Percentiles rank a stretch among this genome's conserved stretches.
Conservation (phyloP, 1,140 invertebrate species). For the Scylla paramamosain region DNA sequence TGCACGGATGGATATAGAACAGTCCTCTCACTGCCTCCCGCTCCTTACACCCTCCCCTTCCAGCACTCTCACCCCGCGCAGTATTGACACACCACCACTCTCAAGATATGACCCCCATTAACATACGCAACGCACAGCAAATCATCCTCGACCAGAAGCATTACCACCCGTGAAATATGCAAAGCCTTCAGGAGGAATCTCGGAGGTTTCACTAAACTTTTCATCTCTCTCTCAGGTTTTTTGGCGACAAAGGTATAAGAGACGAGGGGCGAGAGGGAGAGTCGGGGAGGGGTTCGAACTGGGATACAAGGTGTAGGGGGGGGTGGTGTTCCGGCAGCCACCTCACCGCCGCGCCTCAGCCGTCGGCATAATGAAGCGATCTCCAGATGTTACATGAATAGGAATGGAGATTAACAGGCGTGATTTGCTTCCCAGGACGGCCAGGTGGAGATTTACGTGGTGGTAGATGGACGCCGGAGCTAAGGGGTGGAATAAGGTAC, state of each 20-base stretch:
- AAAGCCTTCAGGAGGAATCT: conserved; percentile 39
- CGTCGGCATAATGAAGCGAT: conserved; percentile 37
- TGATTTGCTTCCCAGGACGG: conserved; percentile 36
- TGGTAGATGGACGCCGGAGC: not conserved
- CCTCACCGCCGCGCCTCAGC: not conserved
- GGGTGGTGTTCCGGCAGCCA: too few species aligned
- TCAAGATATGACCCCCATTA: conserved; percentile 39
- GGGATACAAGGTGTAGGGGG: too few species aligned
- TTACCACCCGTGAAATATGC: conserved; percentile 53
- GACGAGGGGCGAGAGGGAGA: not conserved
- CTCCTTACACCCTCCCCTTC: not conserved
- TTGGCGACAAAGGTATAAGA: not conserved
- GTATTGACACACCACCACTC: conserved; percentile 61
- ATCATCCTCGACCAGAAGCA: conserved; percentile 35
- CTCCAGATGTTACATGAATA: conserved; percentile 51
- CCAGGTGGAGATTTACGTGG: conserved; percentile 33
- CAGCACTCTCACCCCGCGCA: not conserved
- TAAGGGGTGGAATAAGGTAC: not conserved
- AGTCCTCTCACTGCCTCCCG: not conserved
- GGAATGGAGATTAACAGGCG: conserved; percentile 45
- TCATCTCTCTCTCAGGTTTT: conserved; percentile 36
- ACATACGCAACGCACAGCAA: conserved; percentile 47
- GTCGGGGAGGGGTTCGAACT: too few species aligned
- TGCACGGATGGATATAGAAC: too few species aligned
- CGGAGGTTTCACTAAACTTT: conserved; percentile 47